Evolutionary conservation across 2,888 invertebrate species (phyloP).

Genomic region (Hoplodrina blanda): DNA sequence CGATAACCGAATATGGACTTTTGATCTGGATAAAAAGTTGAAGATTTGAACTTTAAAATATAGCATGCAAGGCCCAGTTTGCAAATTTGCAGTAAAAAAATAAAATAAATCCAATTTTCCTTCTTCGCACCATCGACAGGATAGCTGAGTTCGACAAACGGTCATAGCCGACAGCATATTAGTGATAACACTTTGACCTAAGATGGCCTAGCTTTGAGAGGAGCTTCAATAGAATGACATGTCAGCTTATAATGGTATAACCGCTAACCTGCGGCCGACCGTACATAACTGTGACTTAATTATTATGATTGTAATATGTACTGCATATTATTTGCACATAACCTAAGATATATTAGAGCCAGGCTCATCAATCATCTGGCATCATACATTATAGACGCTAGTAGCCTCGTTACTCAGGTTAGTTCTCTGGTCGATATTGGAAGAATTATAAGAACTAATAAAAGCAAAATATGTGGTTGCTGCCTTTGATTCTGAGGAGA

Average conservation of each 20-base stretch:
- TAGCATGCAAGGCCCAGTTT: too few relatives aligned
- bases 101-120: neutral
- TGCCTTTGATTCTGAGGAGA: neutral
- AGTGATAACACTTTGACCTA: neutral
- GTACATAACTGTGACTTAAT: neutral
- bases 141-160: neutral
- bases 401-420: slow-evolving; percentile 19
- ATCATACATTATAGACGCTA: slow-evolving; percentile 7
- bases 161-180: neutral
- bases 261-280: neutral
- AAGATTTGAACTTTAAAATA: neutral
- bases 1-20: neutral
- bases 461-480: neutral
- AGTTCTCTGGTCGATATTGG: neutral
- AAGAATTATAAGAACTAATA: slow-evolving; percentile 16
- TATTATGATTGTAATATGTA: neutral
- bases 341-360: slow-evolving; percentile 1
- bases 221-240: neutral
- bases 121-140: neutral
- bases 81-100: neutral
- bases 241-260: neutral
- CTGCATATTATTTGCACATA: slow-evolving; percentile 9
- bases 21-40: neutral
- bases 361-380: slow-evolving; percentile 31
- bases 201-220: neutral